Conservation (phyloP, 2,113 vertebrate genomes). For the Clarias batrachus region DNA sequence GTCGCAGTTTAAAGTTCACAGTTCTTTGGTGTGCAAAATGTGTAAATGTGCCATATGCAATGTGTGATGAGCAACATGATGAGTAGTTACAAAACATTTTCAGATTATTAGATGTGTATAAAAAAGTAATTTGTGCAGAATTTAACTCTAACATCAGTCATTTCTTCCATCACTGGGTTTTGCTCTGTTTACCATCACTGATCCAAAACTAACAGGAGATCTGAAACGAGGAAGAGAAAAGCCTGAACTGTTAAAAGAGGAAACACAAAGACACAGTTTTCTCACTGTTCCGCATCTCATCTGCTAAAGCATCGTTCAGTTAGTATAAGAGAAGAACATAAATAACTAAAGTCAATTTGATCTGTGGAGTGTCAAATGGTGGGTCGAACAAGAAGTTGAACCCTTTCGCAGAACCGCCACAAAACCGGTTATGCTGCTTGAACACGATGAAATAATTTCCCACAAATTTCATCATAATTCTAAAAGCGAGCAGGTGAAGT, state of each 20-base stretch:
- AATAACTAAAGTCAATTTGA: background rate
- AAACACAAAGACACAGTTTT: background rate
- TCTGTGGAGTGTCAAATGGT: too few relatives aligned
- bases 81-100: background rate
- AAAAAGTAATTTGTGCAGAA: background rate
- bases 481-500: background rate
- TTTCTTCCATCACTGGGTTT: background rate
- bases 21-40: too few relatives aligned
- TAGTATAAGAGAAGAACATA: background rate
- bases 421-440: background rate
- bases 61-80: too few relatives aligned
- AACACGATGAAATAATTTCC: background rate
- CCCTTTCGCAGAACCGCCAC: background rate
- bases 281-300: background rate
- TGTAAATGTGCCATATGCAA: too few relatives aligned
- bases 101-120: background rate
- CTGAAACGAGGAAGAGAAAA: constrained; percentile 6
- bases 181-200: background rate
- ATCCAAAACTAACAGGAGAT: background rate
- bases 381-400: background rate
- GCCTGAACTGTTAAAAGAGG: background rate
- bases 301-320: background rate
- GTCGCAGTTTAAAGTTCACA: too few relatives aligned
- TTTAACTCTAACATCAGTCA: background rate
- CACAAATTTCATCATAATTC: background rate